Conservation (phyloP, 2,888 invertebrate genomes). For the Diploptera punctata region DNA sequence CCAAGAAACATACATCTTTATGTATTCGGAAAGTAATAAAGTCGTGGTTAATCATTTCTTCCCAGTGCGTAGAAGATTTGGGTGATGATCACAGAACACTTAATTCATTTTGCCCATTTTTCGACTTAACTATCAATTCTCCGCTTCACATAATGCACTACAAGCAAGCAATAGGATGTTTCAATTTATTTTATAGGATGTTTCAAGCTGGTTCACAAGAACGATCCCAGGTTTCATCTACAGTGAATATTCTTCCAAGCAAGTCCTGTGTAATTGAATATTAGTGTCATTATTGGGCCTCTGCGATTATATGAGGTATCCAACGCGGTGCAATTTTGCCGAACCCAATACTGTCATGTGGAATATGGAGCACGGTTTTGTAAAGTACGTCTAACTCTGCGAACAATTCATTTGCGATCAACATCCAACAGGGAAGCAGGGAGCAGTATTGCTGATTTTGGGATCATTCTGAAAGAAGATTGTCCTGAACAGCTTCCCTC, state of each 20-base stretch:
- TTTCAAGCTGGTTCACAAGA: background rate
- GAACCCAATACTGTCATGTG: slow-evolving; percentile 1
- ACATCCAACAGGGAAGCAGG: background rate
- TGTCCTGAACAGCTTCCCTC: background rate
- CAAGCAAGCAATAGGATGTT: no score
- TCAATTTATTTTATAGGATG: no score
- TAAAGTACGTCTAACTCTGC: background rate
- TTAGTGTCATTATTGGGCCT: background rate
- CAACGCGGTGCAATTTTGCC: slow-evolving; percentile 21
- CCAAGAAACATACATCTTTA: no score
- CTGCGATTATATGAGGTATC: background rate
- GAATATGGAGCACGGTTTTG: slow-evolving; percentile 2
- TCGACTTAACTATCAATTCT: no score
- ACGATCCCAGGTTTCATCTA: background rate
- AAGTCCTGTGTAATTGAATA: background rate
- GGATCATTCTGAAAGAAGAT: no score
- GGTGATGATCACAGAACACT: no score
- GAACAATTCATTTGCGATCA: background rate
- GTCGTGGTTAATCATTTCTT: no score
- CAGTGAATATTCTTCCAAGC: background rate
- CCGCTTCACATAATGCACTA: no score
- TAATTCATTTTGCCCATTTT: no score
- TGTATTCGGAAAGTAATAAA: no score
- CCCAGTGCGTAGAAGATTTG: no score
- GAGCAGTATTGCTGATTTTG: background rate